Conservation (phyloP, 1,140 invertebrate genomes). For the Galleria mellonella region DNA sequence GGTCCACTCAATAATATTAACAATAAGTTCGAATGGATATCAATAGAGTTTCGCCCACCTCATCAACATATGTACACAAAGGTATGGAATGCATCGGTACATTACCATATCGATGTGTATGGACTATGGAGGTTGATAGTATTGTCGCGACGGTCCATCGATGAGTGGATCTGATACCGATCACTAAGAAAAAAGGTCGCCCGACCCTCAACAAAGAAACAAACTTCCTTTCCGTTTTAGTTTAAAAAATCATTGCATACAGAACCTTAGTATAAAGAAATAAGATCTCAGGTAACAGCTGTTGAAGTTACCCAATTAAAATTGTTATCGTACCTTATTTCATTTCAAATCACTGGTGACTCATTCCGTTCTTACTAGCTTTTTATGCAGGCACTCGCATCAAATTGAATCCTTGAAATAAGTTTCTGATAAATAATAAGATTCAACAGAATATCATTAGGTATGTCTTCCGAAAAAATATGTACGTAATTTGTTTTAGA, state of each 20-base stretch:
- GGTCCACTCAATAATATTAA: conserved; percentile 53
- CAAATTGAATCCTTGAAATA: conserved; percentile 38
- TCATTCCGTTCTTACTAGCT: conserved; percentile 38
- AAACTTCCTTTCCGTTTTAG: conserved; percentile 8
- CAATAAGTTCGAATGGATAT: conserved; percentile 62
- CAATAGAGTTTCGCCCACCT: conserved; percentile 69
- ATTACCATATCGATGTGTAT: conserved; percentile 62
- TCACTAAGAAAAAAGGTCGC: conserved; percentile 48
- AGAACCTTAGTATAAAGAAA: conserved; percentile 12
- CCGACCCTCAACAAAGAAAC: conserved; percentile 32
- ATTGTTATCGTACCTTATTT: conserved; percentile 27
- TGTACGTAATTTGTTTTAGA: not conserved
- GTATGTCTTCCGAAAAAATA: too few species aligned
- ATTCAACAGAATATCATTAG: too few species aligned
- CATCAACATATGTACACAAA: conserved; percentile 69
- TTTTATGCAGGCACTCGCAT: conserved; percentile 29
- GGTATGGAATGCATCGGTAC: conserved; percentile 52
- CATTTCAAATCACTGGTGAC: conserved; percentile 50
- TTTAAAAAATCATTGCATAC: conserved; percentile 14
- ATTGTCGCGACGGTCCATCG: conserved; percentile 59
- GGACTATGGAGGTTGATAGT: conserved; percentile 39
- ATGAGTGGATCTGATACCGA: conserved; percentile 52
- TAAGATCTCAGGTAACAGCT: conserved; percentile 3
- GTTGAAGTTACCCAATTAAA: conserved; percentile 3
- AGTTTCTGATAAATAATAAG: conserved; percentile 7